Percentiles rank a stretch among this genome's conserved stretches.
phyloP scores from a whole-genome alignment of 2,888 invertebrate species.

The Megalurothrips usitatus region DNA sequence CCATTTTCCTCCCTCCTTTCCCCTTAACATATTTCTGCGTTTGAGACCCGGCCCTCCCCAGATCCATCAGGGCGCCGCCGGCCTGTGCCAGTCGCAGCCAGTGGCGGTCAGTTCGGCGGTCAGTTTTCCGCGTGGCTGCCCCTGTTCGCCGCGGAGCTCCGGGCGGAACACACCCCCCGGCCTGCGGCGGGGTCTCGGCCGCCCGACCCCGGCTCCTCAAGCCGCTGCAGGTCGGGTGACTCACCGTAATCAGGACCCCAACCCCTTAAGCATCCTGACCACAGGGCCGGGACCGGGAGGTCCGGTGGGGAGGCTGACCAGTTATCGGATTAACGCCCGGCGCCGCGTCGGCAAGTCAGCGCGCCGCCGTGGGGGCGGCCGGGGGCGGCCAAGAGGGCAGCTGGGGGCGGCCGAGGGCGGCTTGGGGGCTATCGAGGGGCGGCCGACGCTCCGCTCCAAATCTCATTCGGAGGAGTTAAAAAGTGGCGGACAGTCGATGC shows the following conservation, averaged over 20 bases:
- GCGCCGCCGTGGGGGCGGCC: neutral
- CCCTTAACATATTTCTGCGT: too few relatives aligned
- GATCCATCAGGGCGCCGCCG: neutral
- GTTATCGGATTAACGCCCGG: slow-evolving; percentile 24
- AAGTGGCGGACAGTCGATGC: too few relatives aligned
- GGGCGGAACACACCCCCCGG: neutral
- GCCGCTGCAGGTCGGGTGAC: neutral
- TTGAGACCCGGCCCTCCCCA: too few relatives aligned
- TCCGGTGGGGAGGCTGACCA: neutral
- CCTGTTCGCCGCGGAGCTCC: neutral
- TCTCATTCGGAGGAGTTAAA: too few relatives aligned
- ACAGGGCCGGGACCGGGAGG: neutral
- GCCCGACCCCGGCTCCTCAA: neutral
- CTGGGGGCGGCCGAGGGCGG: neutral
- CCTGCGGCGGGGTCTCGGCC: neutral
- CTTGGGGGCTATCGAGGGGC: neutral
- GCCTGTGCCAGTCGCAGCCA: neutral
- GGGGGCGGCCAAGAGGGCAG: neutral
- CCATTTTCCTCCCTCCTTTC: too few relatives aligned
- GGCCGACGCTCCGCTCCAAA: too few relatives aligned
- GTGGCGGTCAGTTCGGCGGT: neutral
- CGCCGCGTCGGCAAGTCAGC: neutral
- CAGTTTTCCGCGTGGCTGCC: neutral
- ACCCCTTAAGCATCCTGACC: neutral
- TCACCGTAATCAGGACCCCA: neutral